Evolutionary conservation across 2,888 invertebrate genomes (phyloP), one percentile per base, ranked within the genome.

Genomic region (Pristionchus arcanus): DNA sequence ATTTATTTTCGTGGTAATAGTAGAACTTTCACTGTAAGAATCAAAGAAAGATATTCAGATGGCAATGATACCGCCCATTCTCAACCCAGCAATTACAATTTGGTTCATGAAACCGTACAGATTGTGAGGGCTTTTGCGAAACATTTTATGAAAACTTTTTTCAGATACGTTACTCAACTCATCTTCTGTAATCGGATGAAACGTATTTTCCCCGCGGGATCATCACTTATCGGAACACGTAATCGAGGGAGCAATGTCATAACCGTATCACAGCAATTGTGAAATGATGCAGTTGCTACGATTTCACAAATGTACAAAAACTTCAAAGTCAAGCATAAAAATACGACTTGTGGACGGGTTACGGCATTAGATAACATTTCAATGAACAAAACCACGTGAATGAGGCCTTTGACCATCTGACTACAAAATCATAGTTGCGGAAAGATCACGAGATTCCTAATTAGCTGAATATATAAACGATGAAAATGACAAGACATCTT

Each of bases 81-180:
- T 77, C 37, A 77, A 42, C 25, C 74, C 74, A 7, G 42, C 74
- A 25, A 77, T 77, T 25, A 77, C 74, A 2, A 77, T 77, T 15
- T 77, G 74, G 74, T 77, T 42, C 74, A 77, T 77, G 74, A 71
- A 71, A 13, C 71, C 31, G 4, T 71, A 71, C 34, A 31, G 71
- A 31, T 31, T 9, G 71, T 71, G 19, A 71, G 71, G 11, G 15
- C 25, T 19, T 31, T 68, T 68, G 15, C 7, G 9, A 15, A 9
- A 13, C 5, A 25, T 68, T 68, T 68, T 31, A 9, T 68, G 9
- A 49, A 11, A 9, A n/a, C 5, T 3, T 21, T 16, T 63, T 71
- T 31, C 71, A 34, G 71, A 13, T 71, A 34, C 34, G 34, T 71
- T 16, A 71, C 16, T 3, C 71, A 19, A 16, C 4, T 71, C 13